Base-by-base conservation (phyloP, 2,113 vertebrate species). In the Dromas ardeola region DNA sequence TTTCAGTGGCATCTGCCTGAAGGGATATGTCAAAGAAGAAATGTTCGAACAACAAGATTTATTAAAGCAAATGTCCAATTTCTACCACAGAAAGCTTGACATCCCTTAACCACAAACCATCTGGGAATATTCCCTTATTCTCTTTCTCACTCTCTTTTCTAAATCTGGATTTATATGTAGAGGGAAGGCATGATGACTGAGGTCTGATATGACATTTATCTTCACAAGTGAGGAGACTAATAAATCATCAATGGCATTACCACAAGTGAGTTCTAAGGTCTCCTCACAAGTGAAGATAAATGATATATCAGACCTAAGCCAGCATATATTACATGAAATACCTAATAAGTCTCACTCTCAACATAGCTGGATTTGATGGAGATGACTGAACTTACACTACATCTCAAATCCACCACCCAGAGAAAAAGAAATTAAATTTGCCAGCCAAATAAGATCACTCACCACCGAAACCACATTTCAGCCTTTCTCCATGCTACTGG, bases 261-360 rank as follows among this genome's bases (percentile, higher is more conserved):
- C 87, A 97, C 73, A 89, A 95, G 95, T 95, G 94, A 95, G 87
- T 95, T 97, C 93, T 95, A 93, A 96, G 95, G 80, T 94, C 92
- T 92, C 71, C 73, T 95, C 95, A 86, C 63, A 93, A 96, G 95
- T 91, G 88, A 97, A 97, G 97, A 97, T 81, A 93, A 96, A 97
- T 96, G 63, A 87, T 73, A 56, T 40, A 92, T 79, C 86, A 69
- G 78, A 89, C 58, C 50, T 67, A 92, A 93, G 30, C 23, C 80
- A 95, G 89, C 86, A 95, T 92, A 94, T 77, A 90, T 97, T 96
- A 89, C 88, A 97, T 49, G 76, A 96, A 96, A 97, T 86, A 78
- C 71, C 81, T 81, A 95, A 71, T 95, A 97, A 94, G 47, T 88
- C 73, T 96, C 81, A 77, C 55, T 83, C 70, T 87, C 55, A 90